Percentiles rank a stretch among this genome's conserved stretches.
Evolutionary conservation across 2,888 invertebrate genomes (phyloP).

Genomic region (Punctoribates punctum): DNA sequence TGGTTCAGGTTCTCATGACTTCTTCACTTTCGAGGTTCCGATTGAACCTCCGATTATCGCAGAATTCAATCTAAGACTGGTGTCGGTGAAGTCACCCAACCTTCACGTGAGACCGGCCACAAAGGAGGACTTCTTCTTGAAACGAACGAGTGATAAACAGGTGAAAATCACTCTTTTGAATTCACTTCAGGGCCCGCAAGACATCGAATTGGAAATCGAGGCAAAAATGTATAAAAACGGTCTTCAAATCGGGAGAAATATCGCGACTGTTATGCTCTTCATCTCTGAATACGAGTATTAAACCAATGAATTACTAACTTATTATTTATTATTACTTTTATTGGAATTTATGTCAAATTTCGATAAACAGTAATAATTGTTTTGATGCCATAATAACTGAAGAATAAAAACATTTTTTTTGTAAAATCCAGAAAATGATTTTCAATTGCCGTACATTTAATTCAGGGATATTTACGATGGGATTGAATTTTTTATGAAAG

Average conservation of each 20-base stretch:
- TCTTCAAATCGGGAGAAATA: constrained; percentile 41
- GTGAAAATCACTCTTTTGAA: constrained; percentile 35
- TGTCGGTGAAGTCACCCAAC: constrained; percentile 40
- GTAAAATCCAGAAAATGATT: too few species aligned
- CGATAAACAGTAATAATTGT: constrained; percentile 23
- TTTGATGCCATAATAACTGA: neutral
- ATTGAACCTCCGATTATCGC: constrained; percentile 40
- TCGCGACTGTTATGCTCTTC: constrained; percentile 41
- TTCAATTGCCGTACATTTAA: too few species aligned
- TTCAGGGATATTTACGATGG: too few species aligned
- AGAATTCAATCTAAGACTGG: constrained; percentile 38
- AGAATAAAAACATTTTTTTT: neutral
- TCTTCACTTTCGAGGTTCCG: constrained; percentile 42
- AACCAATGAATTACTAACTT: constrained; percentile 11
- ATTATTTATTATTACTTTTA: constrained; percentile 34
- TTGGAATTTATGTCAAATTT: neutral
- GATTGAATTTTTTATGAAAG: too few species aligned
- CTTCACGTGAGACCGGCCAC: constrained; percentile 35
- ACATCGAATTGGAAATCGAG: constrained; percentile 42
- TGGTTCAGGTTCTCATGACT: constrained; percentile 35
- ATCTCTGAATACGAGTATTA: constrained; percentile 42
- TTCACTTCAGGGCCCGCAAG: constrained; percentile 40
- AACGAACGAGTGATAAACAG: constrained; percentile 39
- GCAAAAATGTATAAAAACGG: constrained; percentile 43
- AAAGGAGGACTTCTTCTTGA: constrained; percentile 34